phyloP scores from a whole-genome alignment of 2,888 invertebrate genomes.

The Epicampocera succincta region DNA sequence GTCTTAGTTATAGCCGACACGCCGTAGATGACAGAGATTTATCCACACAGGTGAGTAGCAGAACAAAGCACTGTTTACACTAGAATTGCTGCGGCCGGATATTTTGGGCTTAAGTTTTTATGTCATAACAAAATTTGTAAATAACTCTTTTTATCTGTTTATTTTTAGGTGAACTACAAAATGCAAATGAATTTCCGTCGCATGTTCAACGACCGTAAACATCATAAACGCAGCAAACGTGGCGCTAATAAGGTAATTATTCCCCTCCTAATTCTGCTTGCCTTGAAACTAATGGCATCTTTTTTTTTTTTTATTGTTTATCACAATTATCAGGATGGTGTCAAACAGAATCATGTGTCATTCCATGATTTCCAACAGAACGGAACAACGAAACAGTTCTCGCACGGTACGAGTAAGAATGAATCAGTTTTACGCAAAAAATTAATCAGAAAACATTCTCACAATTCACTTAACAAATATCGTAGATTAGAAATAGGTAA shows the following conservation, averaged over 20 bases:
- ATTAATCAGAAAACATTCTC: slow-evolving; percentile 82
- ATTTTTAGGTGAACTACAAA: slow-evolving; percentile 87
- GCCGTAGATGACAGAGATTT: slow-evolving; percentile 94
- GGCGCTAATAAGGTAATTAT: slow-evolving; percentile 87
- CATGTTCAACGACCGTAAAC: slow-evolving; percentile 92
- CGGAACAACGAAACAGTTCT: slow-evolving; percentile 90
- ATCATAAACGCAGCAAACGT: slow-evolving; percentile 93
- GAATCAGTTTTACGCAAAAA: slow-evolving; percentile 85
- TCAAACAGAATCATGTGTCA: slow-evolving; percentile 91
- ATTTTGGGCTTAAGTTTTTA: not conserved
- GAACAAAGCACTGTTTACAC: not conserved
- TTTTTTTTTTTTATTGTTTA: slow-evolving; percentile 3
- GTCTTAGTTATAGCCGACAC: slow-evolving; percentile 94
- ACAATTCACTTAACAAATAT: slow-evolving; percentile 82
- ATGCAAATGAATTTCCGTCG: slow-evolving; percentile 95
- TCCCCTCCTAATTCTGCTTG: not conserved
- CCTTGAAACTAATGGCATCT: not conserved
- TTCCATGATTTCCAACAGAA: slow-evolving; percentile 95
- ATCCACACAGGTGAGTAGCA: slow-evolving; percentile 87
- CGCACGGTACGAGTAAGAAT: slow-evolving; percentile 91
- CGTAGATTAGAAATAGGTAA: slow-evolving; percentile 83
- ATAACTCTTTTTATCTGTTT: slow-evolving; percentile 12
- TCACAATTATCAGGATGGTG: slow-evolving; percentile 87
- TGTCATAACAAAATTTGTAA: not conserved
- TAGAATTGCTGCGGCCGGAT: not conserved